Evolutionary conservation across 2,888 invertebrate genomes (phyloP).

Genomic region (Cactoblastis cactorum): DNA sequence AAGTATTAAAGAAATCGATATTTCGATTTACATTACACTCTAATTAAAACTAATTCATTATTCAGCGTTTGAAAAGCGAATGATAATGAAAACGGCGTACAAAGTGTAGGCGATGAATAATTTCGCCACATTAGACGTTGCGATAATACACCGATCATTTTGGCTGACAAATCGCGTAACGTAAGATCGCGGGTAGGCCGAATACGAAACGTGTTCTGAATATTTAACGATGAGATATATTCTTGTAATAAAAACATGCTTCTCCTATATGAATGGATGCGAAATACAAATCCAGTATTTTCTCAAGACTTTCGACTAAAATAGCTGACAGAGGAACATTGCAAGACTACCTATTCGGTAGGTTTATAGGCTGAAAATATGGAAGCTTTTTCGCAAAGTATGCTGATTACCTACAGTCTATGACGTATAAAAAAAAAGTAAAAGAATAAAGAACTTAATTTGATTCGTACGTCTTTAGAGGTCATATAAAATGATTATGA

Average conservation of each 20-base stretch:
- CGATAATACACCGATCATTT: slow-evolving; percentile 14
- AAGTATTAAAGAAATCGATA: no score
- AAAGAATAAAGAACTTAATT: no score
- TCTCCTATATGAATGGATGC: background rate
- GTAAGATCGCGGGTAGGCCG: slow-evolving; percentile 8
- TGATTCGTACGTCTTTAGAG: no score
- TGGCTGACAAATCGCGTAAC: slow-evolving; percentile 8
- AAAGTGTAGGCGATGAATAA: slow-evolving; percentile 9
- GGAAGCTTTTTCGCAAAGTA: background rate
- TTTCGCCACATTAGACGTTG: slow-evolving; percentile 11
- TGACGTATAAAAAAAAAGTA: no score
- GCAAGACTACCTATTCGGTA: background rate
- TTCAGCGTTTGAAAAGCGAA: background rate
- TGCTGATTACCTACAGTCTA: no score
- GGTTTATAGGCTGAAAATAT: background rate
- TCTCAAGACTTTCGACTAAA: background rate
- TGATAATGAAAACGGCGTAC: background rate
- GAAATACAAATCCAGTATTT: background rate
- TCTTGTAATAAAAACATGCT: slow-evolving; percentile 4
- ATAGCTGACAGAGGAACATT: background rate
- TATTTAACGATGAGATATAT: slow-evolving; percentile 6
- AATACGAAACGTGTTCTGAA: slow-evolving; percentile 12
- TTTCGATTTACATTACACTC: no score
- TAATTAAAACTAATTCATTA: no score
- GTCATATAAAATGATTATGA: no score